These are phyloP conservation scores for Rhinogobio ventralis DNA, from an alignment of 2,797 vertebrate species.

Conservation along the genomic window DNA sequence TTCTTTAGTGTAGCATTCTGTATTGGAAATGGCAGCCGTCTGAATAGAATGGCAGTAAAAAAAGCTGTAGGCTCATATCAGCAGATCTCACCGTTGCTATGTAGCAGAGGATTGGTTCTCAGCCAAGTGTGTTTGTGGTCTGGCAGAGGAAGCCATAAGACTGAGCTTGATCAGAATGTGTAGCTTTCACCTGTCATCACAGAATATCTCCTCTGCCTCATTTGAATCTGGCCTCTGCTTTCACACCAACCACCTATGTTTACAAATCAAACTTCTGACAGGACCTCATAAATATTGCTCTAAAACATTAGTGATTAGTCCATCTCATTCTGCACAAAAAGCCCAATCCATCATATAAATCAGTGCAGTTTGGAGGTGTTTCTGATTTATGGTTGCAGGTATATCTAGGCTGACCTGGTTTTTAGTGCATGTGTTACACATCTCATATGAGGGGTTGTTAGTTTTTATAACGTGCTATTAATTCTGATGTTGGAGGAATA, in stretches of 20 bases:
- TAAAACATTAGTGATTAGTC: constrained; percentile 49
- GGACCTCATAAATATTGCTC: constrained; percentile 49
- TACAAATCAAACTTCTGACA: constrained; percentile 52
- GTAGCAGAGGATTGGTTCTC: constrained; percentile 34
- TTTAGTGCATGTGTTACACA: constrained; percentile 18
- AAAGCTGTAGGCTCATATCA: constrained; percentile 33
- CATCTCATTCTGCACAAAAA: constrained; percentile 33
- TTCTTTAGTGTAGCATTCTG: not conserved
- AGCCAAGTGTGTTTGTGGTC: constrained; percentile 41
- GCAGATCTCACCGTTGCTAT: not conserved
- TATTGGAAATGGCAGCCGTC: constrained; percentile 23
- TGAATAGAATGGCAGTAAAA: constrained; percentile 24
- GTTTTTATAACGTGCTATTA: constrained; percentile 34
- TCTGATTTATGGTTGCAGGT: constrained; percentile 48
- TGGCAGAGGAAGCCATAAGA: constrained; percentile 37
- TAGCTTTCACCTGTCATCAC: constrained; percentile 43
- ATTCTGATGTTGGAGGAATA: constrained; percentile 24
- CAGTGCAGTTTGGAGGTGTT: constrained; percentile 29
- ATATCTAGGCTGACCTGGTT: constrained; percentile 44
- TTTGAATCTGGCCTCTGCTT: constrained; percentile 42
- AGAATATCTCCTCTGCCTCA: constrained; percentile 27
- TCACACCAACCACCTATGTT: constrained; percentile 24
- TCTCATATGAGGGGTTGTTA: constrained; percentile 36
- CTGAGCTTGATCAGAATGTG: constrained; percentile 38
- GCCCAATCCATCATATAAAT: constrained; percentile 38